A percentile compares a stretch with the other conserved stretches of the same genome.
Evolutionary conservation across 2,888 invertebrate species (phyloP).

Genomic region (Desoria tigrina): DNA sequence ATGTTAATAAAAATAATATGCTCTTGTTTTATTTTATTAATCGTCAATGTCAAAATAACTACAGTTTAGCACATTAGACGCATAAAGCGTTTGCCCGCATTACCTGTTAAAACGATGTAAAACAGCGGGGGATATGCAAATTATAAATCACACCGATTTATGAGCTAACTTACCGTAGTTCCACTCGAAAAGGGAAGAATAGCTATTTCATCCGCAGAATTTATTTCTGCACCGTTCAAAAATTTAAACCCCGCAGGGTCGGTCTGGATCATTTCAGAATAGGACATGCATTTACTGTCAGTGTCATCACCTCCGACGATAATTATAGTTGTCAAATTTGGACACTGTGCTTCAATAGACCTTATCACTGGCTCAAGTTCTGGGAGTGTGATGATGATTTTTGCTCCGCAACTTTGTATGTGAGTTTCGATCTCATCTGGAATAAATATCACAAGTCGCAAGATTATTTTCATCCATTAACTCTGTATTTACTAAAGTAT

Average conservation of each 20-base stretch:
- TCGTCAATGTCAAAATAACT: too few species aligned
- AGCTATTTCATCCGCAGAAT: conserved; percentile 63
- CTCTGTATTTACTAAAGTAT: too few species aligned
- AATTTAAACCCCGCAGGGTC: conserved; percentile 25
- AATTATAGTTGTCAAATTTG: conserved; percentile 33
- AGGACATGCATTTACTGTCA: conserved; percentile 40
- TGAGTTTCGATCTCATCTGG: conserved; percentile 54
- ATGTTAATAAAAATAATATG: too few species aligned
- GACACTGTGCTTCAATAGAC: conserved; percentile 33
- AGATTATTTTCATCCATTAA: too few species aligned
- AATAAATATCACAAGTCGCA: too few species aligned
- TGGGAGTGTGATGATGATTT: conserved; percentile 50
- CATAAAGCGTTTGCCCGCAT: too few species aligned
- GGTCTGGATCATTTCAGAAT: conserved; percentile 43
- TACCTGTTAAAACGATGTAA: too few species aligned
- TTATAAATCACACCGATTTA: too few species aligned
- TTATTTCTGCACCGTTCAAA: conserved; percentile 45
- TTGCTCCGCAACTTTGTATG: conserved; percentile 49
- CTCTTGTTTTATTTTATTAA: too few species aligned
- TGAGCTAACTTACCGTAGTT: conserved; percentile 69
- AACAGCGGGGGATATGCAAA: too few species aligned
- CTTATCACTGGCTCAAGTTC: conserved; percentile 48
- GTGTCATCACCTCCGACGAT: conserved; percentile 40
- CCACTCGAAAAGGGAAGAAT: conserved; percentile 82
- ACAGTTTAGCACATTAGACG: too few species aligned